Conservation (phyloP, 2,888 invertebrate genomes). For the Brenthis hecate region DNA sequence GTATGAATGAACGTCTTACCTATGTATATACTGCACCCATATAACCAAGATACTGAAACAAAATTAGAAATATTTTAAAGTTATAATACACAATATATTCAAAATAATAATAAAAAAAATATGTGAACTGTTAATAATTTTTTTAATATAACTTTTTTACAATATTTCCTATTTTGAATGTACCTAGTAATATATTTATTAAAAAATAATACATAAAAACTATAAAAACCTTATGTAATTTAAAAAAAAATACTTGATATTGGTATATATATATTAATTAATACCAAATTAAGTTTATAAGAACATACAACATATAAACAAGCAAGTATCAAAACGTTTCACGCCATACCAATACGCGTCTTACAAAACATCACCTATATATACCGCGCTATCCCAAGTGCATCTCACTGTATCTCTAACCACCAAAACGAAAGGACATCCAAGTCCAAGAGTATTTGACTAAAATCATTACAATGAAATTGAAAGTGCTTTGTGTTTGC, state of each 20-base stretch:
- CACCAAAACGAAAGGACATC: slow-evolving; percentile 51
- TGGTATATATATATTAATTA: not conserved
- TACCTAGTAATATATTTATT: no score
- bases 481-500: slow-evolving; percentile 66
- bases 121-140: no score
- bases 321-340: slow-evolving; percentile 54
- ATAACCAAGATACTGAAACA: slow-evolving; percentile 51
- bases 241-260: no score
- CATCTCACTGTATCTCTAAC: slow-evolving; percentile 61
- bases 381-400: slow-evolving; percentile 36
- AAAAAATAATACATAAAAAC: no score
- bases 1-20: slow-evolving; percentile 62
- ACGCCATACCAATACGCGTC: slow-evolving; percentile 29
- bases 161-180: no score
- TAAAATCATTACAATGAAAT: slow-evolving; percentile 42
- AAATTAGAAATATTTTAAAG: not conserved
- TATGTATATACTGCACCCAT: slow-evolving; percentile 35
- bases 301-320: not conserved
- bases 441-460: not conserved
- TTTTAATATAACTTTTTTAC: no score
- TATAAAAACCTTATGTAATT: no score
- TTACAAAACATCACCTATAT: slow-evolving; percentile 46
- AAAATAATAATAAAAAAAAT: no score
- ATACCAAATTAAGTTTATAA: not conserved
- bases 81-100: no score